These are phyloP conservation scores for Augochlora pura DNA, from an alignment of 1,140 invertebrate genomes.

Conservation along the genomic window DNA sequence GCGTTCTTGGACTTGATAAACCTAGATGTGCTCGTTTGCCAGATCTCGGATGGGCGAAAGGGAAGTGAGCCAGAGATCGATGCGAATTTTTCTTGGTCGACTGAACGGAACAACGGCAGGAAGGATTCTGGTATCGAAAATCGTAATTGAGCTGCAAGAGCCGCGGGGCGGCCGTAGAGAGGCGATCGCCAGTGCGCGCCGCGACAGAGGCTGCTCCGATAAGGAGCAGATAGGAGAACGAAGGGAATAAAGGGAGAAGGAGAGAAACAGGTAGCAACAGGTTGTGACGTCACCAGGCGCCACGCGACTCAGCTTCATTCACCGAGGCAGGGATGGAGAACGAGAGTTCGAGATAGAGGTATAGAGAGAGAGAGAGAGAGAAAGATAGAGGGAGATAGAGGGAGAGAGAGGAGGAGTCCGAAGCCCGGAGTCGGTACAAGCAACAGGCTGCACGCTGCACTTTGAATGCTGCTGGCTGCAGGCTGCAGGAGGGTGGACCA, in stretches of 20 bases:
- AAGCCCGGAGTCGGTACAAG: no score
- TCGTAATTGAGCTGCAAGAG: no score
- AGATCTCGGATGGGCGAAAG: no score
- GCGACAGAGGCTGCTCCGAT: not conserved
- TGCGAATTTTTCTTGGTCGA: no score
- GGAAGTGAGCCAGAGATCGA: no score
- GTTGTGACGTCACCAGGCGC: slow-evolving; percentile 74
- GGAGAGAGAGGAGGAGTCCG: not conserved
- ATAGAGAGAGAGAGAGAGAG: not conserved
- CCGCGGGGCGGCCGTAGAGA: not conserved
- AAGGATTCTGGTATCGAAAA: no score
- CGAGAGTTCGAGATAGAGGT: not conserved
- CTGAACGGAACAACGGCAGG: no score
- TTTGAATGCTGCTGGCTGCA: no score
- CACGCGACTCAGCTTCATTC: slow-evolving; percentile 74
- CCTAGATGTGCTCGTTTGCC: no score
- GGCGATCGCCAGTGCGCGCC: not conserved
- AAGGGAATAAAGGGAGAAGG: slow-evolving; percentile 34
- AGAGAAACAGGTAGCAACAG: slow-evolving; percentile 73
- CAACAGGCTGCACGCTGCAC: not conserved
- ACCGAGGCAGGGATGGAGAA: slow-evolving; percentile 46
- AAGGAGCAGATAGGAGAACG: slow-evolving; percentile 16
- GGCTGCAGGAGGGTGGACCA: slow-evolving; percentile 58
- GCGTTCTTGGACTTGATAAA: no score
- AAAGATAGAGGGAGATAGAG: slow-evolving; percentile 12